Base-by-base conservation (phyloP, 2,888 invertebrate species). In the Drosophila kanekoi region DNA sequence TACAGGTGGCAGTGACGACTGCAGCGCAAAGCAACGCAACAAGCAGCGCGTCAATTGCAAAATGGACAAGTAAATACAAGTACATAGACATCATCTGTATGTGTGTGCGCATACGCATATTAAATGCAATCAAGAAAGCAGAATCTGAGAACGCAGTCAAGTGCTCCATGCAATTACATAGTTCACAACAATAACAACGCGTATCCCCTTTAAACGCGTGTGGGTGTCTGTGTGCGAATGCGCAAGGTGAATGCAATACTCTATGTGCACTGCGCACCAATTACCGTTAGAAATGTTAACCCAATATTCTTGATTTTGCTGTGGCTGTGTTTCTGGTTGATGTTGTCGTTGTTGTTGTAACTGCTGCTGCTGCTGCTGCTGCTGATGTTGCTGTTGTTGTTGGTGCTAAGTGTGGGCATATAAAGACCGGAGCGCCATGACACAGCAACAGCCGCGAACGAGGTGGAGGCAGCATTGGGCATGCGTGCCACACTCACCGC, bases 231-330 rank as follows among this genome's bases (percentile, higher is more conserved):
- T 58, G 41, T 59, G 43, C 51, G 52, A 73, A 41, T 72, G 67
- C 69, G 63, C 73, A 78, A 68, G 72, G 81, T 77, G 48, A 68
- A 54, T 69, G 49, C 61, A 62, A 69, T 54, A 54, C 74, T 65
- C 68, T 81, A 81, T 73, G 79, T 76, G 43, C 52, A 70, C 13
- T 18, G 59, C 52, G 61, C 69, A 69, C 53, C 69, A 75, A 47
- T 72, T 79, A 72, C 77, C 77, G 72, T 77, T 77, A 72, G 80
- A 77, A 61, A 59, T 72, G 63, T 56, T 68, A 79, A 76, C 72
- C 71, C 71, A 61, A 72, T 77, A 72, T 76, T 76, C 77, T 72
- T 64, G 63, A 61, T 78, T 41, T 64, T 76, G 62, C 76, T 40
- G n/a, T 53, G 35, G 40, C 65, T 37, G 69, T n/a, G 49, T 51